Evolutionary conservation across 2,888 invertebrate species (phyloP), one percentile per base, ranked within the genome.

Genomic region (Ichneumoninae sp.): DNA sequence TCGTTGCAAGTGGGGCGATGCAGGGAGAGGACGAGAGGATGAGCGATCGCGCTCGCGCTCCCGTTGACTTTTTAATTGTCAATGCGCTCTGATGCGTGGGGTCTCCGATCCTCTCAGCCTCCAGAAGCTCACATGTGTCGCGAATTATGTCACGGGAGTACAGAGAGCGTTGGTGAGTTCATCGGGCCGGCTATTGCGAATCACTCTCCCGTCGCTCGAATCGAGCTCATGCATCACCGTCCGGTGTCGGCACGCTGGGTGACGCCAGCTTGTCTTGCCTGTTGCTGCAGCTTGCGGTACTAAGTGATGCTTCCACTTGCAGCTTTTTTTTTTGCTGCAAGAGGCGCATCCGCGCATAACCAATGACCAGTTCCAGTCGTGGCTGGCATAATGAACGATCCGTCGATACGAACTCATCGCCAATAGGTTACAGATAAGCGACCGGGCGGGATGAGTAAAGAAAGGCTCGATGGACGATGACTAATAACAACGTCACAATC

Each of bases 151-250:
- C 89, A 90, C 87, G 75, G 60, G 66, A 71, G 84, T 69, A 80
- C 78, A 52, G 85, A 77, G 70, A 68, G 83, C 85, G 83, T 83
- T 87, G 86, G 87, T 90, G 91, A 90, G 88, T 87, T 90, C 91
- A 90, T 89, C 89, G 85, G 65, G 71, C 66, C 60, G 76, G 57
- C 68, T 40, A 26, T 36, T 68, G 71, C 65, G 71, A 65, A 69
- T 26, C 40, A 78, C 47, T 52, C 66, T 66, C 22, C 83, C 73
- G 68, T 76, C 82, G 40, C 52, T 82, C 71, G 44, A 83, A 50
- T 79, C 44, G 69, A 77, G 73, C 74, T 79, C 81, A 73, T 78
- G 81, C 85, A 81, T 83, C 80, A 70, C 69, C 73, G 76, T 76
- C 77, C 63, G 30, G 33, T 22, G 60, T 1, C 73, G 54, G 66